Conservation (phyloP, 2,888 invertebrate genomes). For the Polyommatus icarus region DNA sequence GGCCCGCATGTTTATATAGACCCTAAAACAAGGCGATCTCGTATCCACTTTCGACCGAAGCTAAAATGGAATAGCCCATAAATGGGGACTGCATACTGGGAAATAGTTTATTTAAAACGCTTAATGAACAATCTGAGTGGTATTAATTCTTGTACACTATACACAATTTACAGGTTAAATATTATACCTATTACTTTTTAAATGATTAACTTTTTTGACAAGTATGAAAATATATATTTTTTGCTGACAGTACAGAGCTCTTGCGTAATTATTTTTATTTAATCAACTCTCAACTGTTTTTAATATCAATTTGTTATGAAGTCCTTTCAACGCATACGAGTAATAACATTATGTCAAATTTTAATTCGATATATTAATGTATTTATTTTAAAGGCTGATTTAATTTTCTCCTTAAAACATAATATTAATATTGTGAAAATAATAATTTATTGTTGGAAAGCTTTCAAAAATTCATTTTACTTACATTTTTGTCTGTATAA, state of each 20-base stretch:
- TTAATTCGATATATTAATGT: conserved; percentile 40
- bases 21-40: conserved; percentile 41
- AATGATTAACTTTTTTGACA: background rate
- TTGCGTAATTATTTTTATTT: background rate
- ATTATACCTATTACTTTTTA: background rate
- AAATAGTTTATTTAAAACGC: background rate
- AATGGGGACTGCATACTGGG: background rate
- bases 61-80: conserved; percentile 9
- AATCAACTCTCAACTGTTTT: conserved; percentile 6
- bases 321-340: conserved; percentile 39
- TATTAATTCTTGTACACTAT: no score
- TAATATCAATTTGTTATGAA: conserved; percentile 39
- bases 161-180: no score
- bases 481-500: no score
- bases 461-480: no score
- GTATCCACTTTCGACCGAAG: background rate
- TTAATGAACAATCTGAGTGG: no score
- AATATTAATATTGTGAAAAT: background rate
- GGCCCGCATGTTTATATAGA: conserved; percentile 60
- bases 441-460: background rate
- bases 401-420: conserved; percentile 12
- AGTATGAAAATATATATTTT: background rate
- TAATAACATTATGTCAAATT: conserved; percentile 40
- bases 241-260: background rate
- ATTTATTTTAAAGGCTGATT: conserved; percentile 11